Base-by-base conservation (phyloP, 2,797 vertebrate genomes). In the Helostoma temminkii region DNA sequence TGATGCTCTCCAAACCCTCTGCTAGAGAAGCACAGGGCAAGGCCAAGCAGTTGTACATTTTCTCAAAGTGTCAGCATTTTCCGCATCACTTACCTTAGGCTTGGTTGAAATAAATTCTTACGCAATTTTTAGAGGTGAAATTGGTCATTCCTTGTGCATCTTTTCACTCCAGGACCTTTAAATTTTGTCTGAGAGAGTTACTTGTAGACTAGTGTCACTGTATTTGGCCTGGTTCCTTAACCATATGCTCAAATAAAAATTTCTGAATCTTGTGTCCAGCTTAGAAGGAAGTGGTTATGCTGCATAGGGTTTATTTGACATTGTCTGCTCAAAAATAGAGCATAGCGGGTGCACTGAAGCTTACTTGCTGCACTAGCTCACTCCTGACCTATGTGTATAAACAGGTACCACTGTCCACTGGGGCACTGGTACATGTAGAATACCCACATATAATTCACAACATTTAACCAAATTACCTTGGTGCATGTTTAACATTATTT, bases 31-130 rank as follows among this genome's bases (percentile, higher is more conserved):
- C 69, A 58, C 26, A 6, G 70, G 83, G 82, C 90, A 89, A 91
- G 87, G 85, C 90, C 76, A 69, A 65, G 71, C 73, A 66, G 82
- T 81, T 75, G 89, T 90, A 88, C 77, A 87, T 93, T 88, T 87
- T 87, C 73, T 75, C 49, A 52, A 81, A 89, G 77, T 86, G 90
- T 92, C 93, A 92, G 88, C 86, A 47, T 83, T 93, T 93, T 92
- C 76, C 77, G 78, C 80, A 81, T 79, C 48, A 64, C 84, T 83
- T 87, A 91, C 84, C 74, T 80, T 66, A 48, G 70, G 60, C 66
- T 73, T 10, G 6, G 26, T 66, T 76, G 72, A 78, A 88, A 90
- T 89, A 90, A 83, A 90, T 92, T 91, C 86, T 72, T 75, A 72
- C 58, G 62, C 86, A 75, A 84, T 91, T 92, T 89, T 84, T 73